Evolutionary conservation across 2,888 invertebrate genomes (phyloP).

Genomic region (Eupithecia subumbrata): DNA sequence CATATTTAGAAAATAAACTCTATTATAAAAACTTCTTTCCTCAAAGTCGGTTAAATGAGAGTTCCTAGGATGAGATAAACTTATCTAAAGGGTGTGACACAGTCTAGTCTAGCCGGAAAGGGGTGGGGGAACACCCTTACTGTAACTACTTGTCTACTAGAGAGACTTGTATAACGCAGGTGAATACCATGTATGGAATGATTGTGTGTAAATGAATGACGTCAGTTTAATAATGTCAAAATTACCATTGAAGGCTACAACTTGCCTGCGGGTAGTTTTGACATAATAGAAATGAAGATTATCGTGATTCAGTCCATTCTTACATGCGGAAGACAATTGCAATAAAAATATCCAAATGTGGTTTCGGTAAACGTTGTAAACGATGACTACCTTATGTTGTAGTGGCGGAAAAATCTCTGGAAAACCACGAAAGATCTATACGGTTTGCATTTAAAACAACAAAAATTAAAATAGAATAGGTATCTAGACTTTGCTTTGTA

Average conservation of each 20-base stretch:
- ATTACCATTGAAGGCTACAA: background rate
- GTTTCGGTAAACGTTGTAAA: background rate
- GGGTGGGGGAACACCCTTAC: conserved; percentile 2
- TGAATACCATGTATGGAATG: background rate
- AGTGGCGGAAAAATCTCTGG: no score
- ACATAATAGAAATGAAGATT: no score
- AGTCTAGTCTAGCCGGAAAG: conserved; percentile 10
- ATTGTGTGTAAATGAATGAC: background rate
- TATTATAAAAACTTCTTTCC: background rate
- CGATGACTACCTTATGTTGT: background rate
- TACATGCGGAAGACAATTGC: no score
- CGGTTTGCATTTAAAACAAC: no score
- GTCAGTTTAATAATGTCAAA: background rate
- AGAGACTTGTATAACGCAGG: background rate
- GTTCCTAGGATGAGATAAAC: background rate
- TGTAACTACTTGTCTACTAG: conserved; percentile 5
- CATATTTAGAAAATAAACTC: background rate
- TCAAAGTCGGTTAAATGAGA: background rate
- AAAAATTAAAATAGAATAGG: no score
- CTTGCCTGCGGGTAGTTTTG: no score
- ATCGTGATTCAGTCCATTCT: no score
- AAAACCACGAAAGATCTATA: no score
- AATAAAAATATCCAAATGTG: background rate
- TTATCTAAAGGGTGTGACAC: conserved; percentile 1
- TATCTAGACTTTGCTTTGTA: background rate